Percentiles rank a stretch among this genome's conserved stretches.
Evolutionary conservation across 2,797 vertebrate genomes (phyloP).

Genomic region (Podarcis lilfordi): DNA sequence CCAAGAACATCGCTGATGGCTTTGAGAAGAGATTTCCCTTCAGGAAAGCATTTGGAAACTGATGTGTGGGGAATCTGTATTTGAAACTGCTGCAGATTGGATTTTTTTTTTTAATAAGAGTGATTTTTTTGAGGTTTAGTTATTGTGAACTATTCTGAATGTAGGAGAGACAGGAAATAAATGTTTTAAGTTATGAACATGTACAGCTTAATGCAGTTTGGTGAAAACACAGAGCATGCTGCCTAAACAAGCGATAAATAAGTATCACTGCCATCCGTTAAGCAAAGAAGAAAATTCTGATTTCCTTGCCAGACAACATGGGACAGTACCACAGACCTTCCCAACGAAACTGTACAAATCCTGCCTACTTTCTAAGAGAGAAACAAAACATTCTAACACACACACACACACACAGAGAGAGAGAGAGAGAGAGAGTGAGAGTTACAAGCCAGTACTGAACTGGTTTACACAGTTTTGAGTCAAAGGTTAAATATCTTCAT

Average conservation of each 20-base stretch:
- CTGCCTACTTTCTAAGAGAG: not conserved
- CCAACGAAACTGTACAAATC: not conserved
- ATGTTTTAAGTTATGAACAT: not conserved
- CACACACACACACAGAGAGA: not conserved
- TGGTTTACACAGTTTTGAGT: constrained; percentile 66
- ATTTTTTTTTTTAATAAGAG: not conserved
- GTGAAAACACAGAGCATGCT: not conserved
- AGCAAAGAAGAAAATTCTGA: not conserved
- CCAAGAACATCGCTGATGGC: not conserved
- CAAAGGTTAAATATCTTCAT: constrained; percentile 71
- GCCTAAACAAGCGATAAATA: not conserved
- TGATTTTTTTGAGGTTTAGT: not conserved
- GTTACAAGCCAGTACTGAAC: constrained; percentile 54
- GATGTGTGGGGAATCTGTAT: not conserved
- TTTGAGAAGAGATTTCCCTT: not conserved
- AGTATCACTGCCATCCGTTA: not conserved
- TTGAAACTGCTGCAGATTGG: not conserved
- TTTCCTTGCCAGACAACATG: not conserved
- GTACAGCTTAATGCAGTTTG: not conserved
- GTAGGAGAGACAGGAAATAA: not conserved
- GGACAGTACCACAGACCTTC: not conserved
- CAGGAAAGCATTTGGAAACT: not conserved
- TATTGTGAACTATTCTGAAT: not conserved
- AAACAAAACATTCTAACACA: constrained; percentile 26
- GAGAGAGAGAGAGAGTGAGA: no score